Percentiles rank a stretch among this genome's conserved stretches.
These are phyloP conservation scores for Eristalis pertinax DNA, from an alignment of 2,888 invertebrate genomes.

Conservation along the genomic window DNA sequence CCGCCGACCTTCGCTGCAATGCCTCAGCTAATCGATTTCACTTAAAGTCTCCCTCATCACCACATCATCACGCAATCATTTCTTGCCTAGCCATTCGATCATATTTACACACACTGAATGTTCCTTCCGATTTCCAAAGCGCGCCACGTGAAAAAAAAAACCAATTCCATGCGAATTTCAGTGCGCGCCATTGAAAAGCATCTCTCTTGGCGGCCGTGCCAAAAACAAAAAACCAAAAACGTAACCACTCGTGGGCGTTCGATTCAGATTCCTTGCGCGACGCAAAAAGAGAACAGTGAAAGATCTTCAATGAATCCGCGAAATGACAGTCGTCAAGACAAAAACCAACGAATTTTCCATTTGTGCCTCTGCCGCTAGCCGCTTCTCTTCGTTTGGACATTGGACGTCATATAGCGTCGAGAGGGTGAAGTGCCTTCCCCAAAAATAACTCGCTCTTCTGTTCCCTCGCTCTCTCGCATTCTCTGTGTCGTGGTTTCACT, in stretches of 20 bases:
- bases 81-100: too few relatives aligned
- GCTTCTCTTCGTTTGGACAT: constrained; percentile 11
- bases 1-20: too few relatives aligned
- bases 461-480: not conserved
- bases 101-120: not conserved
- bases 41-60: too few relatives aligned
- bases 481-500: not conserved
- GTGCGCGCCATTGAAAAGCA: constrained; percentile 10
- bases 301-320: constrained; percentile 46
- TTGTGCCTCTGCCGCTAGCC: too few relatives aligned
- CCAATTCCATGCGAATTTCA: constrained; percentile 4
- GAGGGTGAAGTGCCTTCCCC: constrained; percentile 6
- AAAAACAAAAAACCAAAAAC: too few relatives aligned
- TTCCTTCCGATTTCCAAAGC: not conserved
- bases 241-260: constrained; percentile 19
- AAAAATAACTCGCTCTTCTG: constrained; percentile 23
- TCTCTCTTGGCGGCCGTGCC: constrained; percentile 15
- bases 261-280: constrained; percentile 15
- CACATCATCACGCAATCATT: too few relatives aligned
- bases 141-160: constrained; percentile 31
- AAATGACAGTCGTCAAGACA: constrained; percentile 31
- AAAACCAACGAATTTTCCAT: not conserved
- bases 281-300: not conserved
- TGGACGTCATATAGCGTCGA: constrained; percentile 28
- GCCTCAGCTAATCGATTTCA: too few relatives aligned